Evolutionary conservation across 2,888 invertebrate species (phyloP).

Genomic region (Zaprionus lineosus): DNA sequence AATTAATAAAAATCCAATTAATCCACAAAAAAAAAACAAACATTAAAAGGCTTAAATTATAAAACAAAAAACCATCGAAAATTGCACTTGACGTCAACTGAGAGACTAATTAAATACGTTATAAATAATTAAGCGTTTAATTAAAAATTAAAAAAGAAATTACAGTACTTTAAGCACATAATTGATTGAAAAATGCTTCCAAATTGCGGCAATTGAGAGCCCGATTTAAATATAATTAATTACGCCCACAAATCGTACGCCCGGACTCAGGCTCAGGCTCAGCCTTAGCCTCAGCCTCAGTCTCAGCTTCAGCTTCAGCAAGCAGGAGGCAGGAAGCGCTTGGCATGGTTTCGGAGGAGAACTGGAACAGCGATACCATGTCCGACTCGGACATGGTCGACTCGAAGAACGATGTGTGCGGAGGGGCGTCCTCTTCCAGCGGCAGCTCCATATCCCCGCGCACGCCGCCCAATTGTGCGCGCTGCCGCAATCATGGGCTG

Average conservation of each 20-base stretch:
- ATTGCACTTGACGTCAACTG: no score
- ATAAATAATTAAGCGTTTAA: not conserved
- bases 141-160: not conserved
- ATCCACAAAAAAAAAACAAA: no score
- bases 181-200: slow-evolving; percentile 8
- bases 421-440: slow-evolving; percentile 83
- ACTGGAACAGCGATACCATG: slow-evolving; percentile 82
- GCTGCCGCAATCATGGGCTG: slow-evolving; percentile 95
- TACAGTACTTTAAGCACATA: not conserved
- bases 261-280: no score
- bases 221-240: slow-evolving; percentile 2
- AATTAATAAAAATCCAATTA: no score
- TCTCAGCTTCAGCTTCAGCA: not conserved
- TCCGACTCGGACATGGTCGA: slow-evolving; percentile 84
- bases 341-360: slow-evolving; percentile 82
- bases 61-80: no score
- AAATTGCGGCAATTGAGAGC: slow-evolving; percentile 3
- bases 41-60: no score
- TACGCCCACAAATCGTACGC: not conserved
- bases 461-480: slow-evolving; percentile 95
- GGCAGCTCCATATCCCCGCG: slow-evolving; percentile 87
- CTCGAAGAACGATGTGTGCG: slow-evolving; percentile 84
- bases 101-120: not conserved
- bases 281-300: no score
- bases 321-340: not conserved